Percentiles rank a stretch among this genome's conserved stretches.
Evolutionary conservation across 2,797 vertebrate genomes (phyloP).

Genomic region (Catamblyrhynchus diadema): DNA sequence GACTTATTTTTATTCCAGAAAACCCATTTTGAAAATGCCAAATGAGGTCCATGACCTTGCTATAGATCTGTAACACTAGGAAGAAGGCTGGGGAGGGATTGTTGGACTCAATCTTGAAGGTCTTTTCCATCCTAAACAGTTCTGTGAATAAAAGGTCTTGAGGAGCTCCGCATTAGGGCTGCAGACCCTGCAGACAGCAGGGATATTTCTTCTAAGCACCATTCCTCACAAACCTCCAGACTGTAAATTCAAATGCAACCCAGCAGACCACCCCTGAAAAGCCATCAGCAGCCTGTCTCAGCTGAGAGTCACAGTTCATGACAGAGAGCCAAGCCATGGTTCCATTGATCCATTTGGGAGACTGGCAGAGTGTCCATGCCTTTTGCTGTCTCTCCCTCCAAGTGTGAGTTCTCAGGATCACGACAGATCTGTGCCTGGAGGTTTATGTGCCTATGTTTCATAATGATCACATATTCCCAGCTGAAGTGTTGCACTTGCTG

Average conservation of each 20-base stretch:
- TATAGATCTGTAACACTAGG: background rate
- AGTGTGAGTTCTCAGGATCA: background rate
- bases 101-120: accelerated
- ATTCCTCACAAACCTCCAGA: background rate
- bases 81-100: background rate
- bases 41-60: background rate
- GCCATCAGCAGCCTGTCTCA: background rate
- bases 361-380: background rate
- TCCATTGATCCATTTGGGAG: background rate
- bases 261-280: background rate
- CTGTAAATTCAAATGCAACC: background rate
- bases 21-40: background rate
- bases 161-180: background rate
- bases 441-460: background rate
- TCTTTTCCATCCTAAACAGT: background rate
- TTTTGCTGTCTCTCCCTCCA: background rate
- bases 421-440: background rate
- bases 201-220: background rate
- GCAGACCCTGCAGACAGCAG: background rate
- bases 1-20: background rate
- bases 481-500: background rate
- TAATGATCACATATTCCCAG: background rate
- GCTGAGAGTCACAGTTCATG: background rate
- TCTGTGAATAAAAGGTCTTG: background rate
- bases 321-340: background rate